Evolutionary conservation across 2,113 vertebrate species (phyloP), one percentile per base, ranked within the genome.

Genomic region (Pelusios castaneus): DNA sequence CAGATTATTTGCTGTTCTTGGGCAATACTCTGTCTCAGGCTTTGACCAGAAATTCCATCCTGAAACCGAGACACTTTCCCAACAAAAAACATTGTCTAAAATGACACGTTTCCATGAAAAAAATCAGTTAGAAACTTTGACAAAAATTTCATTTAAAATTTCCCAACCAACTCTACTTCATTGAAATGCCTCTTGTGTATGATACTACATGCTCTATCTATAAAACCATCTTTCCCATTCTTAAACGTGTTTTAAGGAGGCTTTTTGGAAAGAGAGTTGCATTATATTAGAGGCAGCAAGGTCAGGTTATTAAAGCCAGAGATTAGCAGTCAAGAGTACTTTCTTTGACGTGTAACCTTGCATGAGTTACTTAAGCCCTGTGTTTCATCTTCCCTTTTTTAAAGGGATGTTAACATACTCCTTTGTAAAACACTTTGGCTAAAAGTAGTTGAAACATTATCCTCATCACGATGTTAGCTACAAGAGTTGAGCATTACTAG

Each of bases 301-400:
- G 34, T 70, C 17, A 70, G 34, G 34, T 70, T 38, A 70, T 70
- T 70, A 70, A 70, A 38, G 63, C 4, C 16, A 38, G 63, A 22
- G 14, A 70, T 67, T 70, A 70, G 63, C n/a, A 94, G 90, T 97
- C 54, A 93, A 60, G 27, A 63, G 77, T 86, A 94, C 2, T 2
- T 8, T 79, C 85, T 85, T 54, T 54, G 11, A 80, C 91, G 38
- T 41, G 38, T 41, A 41, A 24, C 22, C 70, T 73, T 73, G 31
- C 13, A 14, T 7, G 4, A 17, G 11, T 67, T 34, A 67, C 60
- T 67, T 34, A n/a, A 67, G 29, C n/a, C 80, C 10, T 38, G 29
- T 47, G 38, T 41, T 2, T 47, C 6, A 49, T 25, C 54, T 88
- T 25, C 10, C 21, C 47, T 54, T 7, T 12, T 54, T 81, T 16